Evolutionary conservation across 2,797 vertebrate genomes (phyloP).

Genomic region (Macrochelys suwanniensis): DNA sequence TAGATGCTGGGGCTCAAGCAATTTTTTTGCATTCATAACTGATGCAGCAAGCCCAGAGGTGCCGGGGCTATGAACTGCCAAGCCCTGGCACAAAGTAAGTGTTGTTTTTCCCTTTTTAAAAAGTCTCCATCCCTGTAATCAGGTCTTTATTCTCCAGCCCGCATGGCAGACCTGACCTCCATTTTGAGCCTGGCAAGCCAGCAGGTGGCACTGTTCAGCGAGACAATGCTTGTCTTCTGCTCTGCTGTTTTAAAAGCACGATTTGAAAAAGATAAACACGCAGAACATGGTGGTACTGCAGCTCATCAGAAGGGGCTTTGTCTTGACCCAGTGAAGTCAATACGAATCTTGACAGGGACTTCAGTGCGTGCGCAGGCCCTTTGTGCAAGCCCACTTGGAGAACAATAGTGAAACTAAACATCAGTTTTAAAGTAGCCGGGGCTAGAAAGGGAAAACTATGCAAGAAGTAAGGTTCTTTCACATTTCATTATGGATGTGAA

Average conservation of each 20-base stretch:
- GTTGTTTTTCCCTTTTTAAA: background rate
- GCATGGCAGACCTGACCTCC: background rate
- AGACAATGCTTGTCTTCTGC: background rate
- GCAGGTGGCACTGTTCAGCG: background rate
- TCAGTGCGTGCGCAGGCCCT: background rate
- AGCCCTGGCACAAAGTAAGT: too few relatives aligned
- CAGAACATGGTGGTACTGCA: background rate
- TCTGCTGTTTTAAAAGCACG: too few relatives aligned
- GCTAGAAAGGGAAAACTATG: background rate
- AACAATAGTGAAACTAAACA: background rate
- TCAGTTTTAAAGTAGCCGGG: background rate
- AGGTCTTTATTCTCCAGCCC: fast-evolving
- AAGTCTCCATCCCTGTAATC: fast-evolving
- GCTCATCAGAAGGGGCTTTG: background rate
- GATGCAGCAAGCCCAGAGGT: too few relatives aligned
- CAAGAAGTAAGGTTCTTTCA: background rate
- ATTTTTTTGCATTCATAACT: too few relatives aligned
- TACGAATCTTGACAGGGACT: background rate
- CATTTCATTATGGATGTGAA: fast-evolving
- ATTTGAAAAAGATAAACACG: background rate
- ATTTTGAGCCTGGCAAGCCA: background rate
- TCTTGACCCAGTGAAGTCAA: background rate
- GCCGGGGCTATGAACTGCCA: too few relatives aligned
- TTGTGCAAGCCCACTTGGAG: background rate
- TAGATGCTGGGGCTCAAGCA: too few relatives aligned